Base-by-base conservation (phyloP, 2,113 vertebrate species). In the Casuarius casuarius region DNA sequence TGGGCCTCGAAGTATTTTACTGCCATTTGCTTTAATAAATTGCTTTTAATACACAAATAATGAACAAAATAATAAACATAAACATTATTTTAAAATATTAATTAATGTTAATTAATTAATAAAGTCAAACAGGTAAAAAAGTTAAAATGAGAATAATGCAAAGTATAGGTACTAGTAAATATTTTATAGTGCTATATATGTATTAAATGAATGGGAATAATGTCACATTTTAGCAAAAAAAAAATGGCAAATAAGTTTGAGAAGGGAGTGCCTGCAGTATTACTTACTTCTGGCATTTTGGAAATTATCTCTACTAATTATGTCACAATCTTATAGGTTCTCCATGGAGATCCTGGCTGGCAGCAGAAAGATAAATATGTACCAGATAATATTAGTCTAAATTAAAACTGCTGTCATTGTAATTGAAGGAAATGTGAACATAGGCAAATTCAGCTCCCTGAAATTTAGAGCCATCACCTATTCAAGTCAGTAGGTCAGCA, bases 341-440 rank as follows among this genome's bases (percentile, higher is more conserved):
- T 95, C 91, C 80, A 87, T 84, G 70, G 89, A 92, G 70, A 93
- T 81, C 62, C 67, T 85, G 72, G 52, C 22, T 93, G 92, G 84
- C 89, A 94, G 84, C 49, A 87, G 80, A 87, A 92, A 89, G 58
- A 92, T 82, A 97, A 94, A 92, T 85, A 92, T 48, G 71, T 92
- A 95, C 40, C 58, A 95, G 74, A 79, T 85, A 91, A 87, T 83
- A 87, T 87, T 89, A 80, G 66, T 92, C 84, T 92, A 89, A 89
- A 92, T 92, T 94, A 96, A 96, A 94, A 89, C 59, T 2, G 0
- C 78, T 91, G 71, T 83, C 91, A 91, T 40, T 94, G 67, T 89
- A 94, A 87, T 70, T 92, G 91, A 84, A 94, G 35, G 33, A 93
- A 96, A 93, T 82, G 80, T 87, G 70, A 81, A 73, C 73, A 89